These are phyloP conservation scores for Xylota sylvarum DNA, from an alignment of 2,888 invertebrate species.

Conservation along the genomic window DNA sequence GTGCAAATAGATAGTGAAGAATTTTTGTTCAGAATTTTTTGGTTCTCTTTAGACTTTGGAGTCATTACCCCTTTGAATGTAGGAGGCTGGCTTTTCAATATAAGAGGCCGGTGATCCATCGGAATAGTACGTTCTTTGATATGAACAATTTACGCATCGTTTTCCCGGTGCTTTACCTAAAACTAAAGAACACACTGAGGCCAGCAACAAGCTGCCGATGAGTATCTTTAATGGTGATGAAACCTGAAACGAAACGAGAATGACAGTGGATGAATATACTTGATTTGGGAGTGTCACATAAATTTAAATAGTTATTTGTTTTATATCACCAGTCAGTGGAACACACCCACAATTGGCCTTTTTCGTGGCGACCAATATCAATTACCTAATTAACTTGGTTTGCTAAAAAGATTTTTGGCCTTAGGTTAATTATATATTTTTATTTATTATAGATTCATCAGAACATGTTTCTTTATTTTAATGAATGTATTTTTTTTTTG, in stretches of 20 bases:
- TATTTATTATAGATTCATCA: background rate
- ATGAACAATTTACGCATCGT: constrained; percentile 82
- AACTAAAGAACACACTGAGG: constrained; percentile 46
- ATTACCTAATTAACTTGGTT: constrained; percentile 15
- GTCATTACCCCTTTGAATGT: constrained; percentile 41
- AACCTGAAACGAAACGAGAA: constrained; percentile 45
- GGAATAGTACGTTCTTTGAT: constrained; percentile 80
- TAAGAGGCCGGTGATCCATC: constrained; percentile 80
- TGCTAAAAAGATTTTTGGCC: background rate
- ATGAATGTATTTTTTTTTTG: background rate
- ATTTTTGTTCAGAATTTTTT: background rate
- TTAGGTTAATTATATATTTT: background rate
- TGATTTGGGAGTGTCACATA: background rate
- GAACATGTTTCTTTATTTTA: constrained; percentile 2
- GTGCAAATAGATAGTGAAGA: background rate
- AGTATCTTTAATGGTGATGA: constrained; percentile 33
- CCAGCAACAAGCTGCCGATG: constrained; percentile 38
- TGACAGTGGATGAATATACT: background rate
- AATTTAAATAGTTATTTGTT: background rate
- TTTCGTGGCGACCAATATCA: background rate
- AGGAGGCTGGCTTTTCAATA: constrained; percentile 70
- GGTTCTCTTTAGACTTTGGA: background rate
- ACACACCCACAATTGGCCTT: constrained; percentile 20
- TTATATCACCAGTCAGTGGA: background rate
- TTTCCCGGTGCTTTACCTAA: constrained; percentile 81